These are phyloP conservation scores for Distichodus sexfasciatus DNA, from an alignment of 2,797 vertebrate species.

Conservation along the genomic window DNA sequence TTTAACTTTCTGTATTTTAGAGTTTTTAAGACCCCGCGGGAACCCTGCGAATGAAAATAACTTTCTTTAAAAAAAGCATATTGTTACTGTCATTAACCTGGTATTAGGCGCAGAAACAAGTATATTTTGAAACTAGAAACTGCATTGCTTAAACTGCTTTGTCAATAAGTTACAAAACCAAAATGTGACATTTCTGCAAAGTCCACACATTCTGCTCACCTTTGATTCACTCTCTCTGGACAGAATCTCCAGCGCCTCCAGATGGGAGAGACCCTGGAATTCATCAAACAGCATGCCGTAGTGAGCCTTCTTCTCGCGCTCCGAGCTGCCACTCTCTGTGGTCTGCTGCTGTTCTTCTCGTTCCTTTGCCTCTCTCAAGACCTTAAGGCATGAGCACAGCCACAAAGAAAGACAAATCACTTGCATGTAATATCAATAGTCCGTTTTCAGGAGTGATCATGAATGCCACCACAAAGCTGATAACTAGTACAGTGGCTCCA, in stretches of 20 bases:
- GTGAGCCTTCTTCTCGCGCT: conserved; percentile 85
- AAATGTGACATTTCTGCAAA: too few species aligned
- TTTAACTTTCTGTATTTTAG: too few species aligned
- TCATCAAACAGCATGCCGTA: conserved; percentile 97
- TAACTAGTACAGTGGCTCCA: background rate
- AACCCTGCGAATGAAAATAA: too few species aligned
- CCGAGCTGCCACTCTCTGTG: conserved; percentile 68
- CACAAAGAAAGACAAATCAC: background rate
- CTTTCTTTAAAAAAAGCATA: too few species aligned
- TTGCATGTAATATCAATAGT: background rate
- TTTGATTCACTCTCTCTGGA: conserved; percentile 93
- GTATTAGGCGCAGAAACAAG: background rate
- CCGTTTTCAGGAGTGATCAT: too few species aligned
- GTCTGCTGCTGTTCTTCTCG: conserved; percentile 83
- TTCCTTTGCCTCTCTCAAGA: conserved; percentile 93
- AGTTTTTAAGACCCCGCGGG: too few species aligned
- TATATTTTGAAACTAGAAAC: background rate
- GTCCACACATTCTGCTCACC: too few species aligned
- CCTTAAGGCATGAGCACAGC: conserved; percentile 65
- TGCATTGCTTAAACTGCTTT: background rate
- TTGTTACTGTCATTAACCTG: background rate
- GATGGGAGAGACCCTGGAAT: conserved; percentile 94
- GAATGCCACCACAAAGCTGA: too few species aligned
- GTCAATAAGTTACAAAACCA: too few species aligned
- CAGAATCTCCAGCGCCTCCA: conserved; percentile 96